A percentile compares a stretch with the other conserved stretches of the same genome.
Conservation (phyloP, 2,888 invertebrate species). For the Macrosiphum euphorbiae region DNA sequence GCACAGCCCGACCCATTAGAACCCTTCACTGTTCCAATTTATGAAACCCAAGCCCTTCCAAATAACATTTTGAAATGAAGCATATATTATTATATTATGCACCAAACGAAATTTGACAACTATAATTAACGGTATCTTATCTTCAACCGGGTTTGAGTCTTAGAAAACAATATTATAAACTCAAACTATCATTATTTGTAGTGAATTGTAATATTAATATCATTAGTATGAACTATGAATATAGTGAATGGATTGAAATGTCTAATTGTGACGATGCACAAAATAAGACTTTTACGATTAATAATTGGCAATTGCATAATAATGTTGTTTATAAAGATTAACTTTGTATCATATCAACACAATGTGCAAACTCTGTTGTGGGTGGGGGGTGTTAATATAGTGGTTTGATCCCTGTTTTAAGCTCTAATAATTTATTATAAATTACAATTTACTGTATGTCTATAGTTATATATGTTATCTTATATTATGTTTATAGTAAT, state of each 20-base stretch:
- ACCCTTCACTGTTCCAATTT: not conserved
- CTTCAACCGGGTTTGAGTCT: not conserved
- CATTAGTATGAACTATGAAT: not conserved
- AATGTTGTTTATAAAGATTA: not conserved
- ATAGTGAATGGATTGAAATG: not conserved
- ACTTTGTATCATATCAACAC: not conserved
- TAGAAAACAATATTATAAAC: not conserved
- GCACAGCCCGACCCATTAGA: not conserved
- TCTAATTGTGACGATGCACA: not conserved
- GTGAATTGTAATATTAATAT: not conserved
- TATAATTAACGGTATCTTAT: not conserved
- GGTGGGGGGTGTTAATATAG: not conserved
- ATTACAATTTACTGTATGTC: no score
- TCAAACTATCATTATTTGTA: not conserved
- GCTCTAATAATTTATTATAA: not conserved
- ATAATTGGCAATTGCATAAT: not conserved
- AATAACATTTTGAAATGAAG: not conserved
- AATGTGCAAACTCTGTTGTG: not conserved
- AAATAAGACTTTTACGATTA: not conserved
- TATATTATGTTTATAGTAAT: no score
- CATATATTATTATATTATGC: not conserved
- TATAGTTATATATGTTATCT: no score
- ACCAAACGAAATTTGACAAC: not conserved
- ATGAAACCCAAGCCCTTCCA: not conserved
- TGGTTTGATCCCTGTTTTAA: not conserved